Conservation (phyloP, 1,140 invertebrate genomes). For the Drosophila pectinifera region DNA sequence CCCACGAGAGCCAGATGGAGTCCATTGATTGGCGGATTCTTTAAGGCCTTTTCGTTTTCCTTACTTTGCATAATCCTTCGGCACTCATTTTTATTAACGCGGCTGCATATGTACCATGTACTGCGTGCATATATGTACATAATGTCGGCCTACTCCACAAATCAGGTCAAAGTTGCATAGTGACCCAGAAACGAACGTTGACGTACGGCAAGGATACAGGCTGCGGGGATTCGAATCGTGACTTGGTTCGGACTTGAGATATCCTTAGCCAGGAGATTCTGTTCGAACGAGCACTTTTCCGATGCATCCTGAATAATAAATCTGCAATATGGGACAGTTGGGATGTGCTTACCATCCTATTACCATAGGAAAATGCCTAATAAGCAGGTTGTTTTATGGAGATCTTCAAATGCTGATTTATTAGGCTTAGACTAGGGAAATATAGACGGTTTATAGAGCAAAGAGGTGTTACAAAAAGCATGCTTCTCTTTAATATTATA, state of each 20-base stretch:
- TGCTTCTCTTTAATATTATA: too few species aligned
- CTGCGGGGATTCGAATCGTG: constrained; percentile 41
- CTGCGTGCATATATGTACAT: neutral
- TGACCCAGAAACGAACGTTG: constrained; percentile 69
- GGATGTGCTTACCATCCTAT: neutral
- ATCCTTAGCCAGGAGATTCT: neutral
- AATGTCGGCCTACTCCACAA: constrained; percentile 43
- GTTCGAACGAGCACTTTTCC: neutral
- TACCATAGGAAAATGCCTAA: neutral
- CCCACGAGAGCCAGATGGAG: constrained; percentile 10
- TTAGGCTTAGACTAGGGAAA: neutral
- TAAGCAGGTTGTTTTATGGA: neutral
- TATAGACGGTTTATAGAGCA: too few species aligned
- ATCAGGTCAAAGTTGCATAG: constrained; percentile 78
- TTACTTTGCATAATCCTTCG: constrained; percentile 29
- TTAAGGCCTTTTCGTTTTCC: neutral
- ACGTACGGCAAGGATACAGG: constrained; percentile 57
- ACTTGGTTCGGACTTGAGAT: constrained; percentile 9
- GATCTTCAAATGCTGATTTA: neutral
- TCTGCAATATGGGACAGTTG: neutral
- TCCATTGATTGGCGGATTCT: constrained; percentile 41
- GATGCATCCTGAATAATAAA: constrained; percentile 5
- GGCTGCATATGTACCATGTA: constrained; percentile 14
- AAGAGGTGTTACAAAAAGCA: neutral
- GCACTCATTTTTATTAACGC: constrained; percentile 7